Evolutionary conservation across 92 coral and sea anemone species (phyloP).

Genomic region (Palythoa grandiflora): DNA sequence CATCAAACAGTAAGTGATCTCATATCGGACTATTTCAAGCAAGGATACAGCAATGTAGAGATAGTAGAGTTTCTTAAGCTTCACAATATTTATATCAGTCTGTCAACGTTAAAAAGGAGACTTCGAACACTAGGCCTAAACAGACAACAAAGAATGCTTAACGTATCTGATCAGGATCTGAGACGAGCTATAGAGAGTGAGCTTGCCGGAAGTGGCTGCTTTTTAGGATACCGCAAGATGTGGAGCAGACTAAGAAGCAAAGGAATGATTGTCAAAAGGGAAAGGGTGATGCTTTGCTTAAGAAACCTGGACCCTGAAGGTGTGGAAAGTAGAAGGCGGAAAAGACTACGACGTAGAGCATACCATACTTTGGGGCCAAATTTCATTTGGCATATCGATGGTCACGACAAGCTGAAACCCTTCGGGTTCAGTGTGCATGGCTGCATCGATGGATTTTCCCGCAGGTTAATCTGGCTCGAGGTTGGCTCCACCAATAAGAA

Average conservation of each 20-base stretch:
- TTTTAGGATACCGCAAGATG: slow-evolving; percentile 54
- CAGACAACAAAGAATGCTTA: slow-evolving; percentile 26
- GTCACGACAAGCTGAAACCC: slow-evolving; percentile 26
- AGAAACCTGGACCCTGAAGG: slow-evolving; percentile 57
- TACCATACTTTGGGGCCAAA: slow-evolving; percentile 21
- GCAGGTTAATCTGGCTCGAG: slow-evolving; percentile 41
- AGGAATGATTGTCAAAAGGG: slow-evolving; percentile 39
- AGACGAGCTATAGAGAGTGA: slow-evolving; percentile 43
- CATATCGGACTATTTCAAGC: slow-evolving; percentile 44
- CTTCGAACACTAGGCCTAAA: slow-evolving; percentile 32
- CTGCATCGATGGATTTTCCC: slow-evolving; percentile 45
- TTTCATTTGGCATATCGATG: slow-evolving; percentile 18
- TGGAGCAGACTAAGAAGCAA: slow-evolving; percentile 47
- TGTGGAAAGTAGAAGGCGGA: slow-evolving; percentile 51
- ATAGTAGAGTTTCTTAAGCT: slow-evolving; percentile 58
- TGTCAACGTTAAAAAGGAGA: slow-evolving; percentile 52
- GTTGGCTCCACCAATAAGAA: slow-evolving; percentile 40
- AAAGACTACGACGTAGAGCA: slow-evolving; percentile 44
- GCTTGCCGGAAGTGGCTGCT: slow-evolving; percentile 48
- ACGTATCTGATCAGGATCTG: slow-evolving; percentile 35
- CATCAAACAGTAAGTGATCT: slow-evolving; percentile 43
- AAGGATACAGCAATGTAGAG: slow-evolving; percentile 54
- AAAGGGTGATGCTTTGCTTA: slow-evolving; percentile 35
- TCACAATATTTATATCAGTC: slow-evolving; percentile 37
- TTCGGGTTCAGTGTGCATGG: slow-evolving; percentile 33